Conservation (phyloP, 2,888 invertebrate genomes). For the Willowsia nigromaculata region DNA sequence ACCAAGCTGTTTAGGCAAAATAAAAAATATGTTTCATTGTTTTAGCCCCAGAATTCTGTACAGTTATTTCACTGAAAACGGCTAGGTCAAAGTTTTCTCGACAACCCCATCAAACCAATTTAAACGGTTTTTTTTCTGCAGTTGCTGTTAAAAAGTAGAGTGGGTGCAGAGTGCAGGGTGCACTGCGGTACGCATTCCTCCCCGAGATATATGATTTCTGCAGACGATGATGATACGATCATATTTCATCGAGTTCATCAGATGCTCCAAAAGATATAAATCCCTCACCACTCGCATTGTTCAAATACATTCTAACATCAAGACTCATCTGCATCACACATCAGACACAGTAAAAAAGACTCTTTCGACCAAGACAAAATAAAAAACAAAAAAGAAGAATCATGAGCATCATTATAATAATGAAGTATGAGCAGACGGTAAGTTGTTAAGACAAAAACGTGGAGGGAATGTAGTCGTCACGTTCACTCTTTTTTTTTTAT, state of each 20-base stretch:
- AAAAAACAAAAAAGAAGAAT: neutral
- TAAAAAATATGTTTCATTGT: neutral
- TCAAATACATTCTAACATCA: neutral
- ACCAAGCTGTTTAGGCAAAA: too few species aligned
- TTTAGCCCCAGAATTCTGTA: neutral
- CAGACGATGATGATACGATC: neutral
- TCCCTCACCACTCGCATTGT: neutral
- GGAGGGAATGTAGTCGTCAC: slow-evolving; percentile 26
- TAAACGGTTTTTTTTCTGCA: neutral
- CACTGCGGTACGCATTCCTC: neutral
- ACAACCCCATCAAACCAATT: neutral
- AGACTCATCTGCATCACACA: neutral
- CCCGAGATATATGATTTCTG: neutral
- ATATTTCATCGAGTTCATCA: slow-evolving; percentile 13
- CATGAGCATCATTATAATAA: slow-evolving; percentile 21
- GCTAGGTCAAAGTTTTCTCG: slow-evolving; percentile 3
- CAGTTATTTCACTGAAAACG: neutral
- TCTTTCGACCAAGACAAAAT: neutral
- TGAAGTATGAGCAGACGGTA: slow-evolving; percentile 18
- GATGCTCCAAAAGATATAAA: neutral
- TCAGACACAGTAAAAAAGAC: neutral
- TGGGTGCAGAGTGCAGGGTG: neutral
- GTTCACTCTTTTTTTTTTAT: neutral
- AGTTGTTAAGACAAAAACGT: neutral
- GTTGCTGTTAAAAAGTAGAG: neutral